Evolutionary conservation across 1,140 invertebrate genomes (phyloP), one percentile per base, ranked within the genome.

Genomic region (Drosophila repletoides): DNA sequence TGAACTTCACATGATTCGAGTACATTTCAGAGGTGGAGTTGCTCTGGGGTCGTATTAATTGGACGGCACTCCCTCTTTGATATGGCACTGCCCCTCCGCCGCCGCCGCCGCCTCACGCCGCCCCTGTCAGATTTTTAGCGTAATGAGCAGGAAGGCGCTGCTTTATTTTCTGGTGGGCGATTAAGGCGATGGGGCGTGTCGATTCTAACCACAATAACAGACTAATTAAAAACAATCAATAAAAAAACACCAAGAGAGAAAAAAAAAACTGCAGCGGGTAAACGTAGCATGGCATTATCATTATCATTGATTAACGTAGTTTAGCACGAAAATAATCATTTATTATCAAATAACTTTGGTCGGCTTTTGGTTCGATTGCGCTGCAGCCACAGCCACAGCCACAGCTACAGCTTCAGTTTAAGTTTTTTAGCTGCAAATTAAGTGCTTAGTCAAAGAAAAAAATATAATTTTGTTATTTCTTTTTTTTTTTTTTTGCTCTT

Each of bases 191-290:
- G 45, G 67, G 68, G 77, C 68, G 63, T 45, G 48, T 29, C 72
- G 15, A 43, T 72, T 58, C 79, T 79, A 55, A 46, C 48, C 61
- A 17, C 61, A 65, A 34, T 40, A 40, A 29, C 36, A 65, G 24
- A 84, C 79, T 83, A 83, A 83, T 83, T 83, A 83, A 83, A 83
- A 83, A 83, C 79, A 83, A 83, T 83, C 79, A 83, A 84, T 83
- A 84, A 83, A 58, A 58, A 61, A 52, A 31, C n/a, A n/a, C n/a
- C n/a, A n/a, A n/a, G n/a, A n/a, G n/a, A n/a, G n/a, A n/a, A n/a
- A n/a, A n/a, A n/a, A n/a, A n/a, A n/a, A n/a, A n/a, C n/a, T n/a
- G 49, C 49, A 53, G 33, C 26, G 55, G 68, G 28, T 33, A 53
- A 56, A 68, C 49, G 29, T 17, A 38, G 43, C 72, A 72, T 61